Conservation (phyloP, 2,113 vertebrate species). For the Barbus barbus region DNA sequence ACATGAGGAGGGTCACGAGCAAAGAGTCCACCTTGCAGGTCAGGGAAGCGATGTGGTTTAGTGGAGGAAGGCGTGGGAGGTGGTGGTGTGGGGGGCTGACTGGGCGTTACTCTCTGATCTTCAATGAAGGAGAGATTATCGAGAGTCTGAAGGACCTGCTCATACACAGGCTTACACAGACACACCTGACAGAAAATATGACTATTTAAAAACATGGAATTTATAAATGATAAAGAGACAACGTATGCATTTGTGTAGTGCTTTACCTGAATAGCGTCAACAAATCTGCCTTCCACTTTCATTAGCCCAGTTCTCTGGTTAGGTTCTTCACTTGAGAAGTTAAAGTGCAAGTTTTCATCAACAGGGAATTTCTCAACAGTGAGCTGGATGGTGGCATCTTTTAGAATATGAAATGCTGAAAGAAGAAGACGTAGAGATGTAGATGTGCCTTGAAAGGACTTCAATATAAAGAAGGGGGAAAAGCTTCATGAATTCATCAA, state of each 20-base stretch:
- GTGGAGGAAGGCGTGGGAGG: slow-evolving; percentile 79
- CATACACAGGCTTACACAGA: slow-evolving; percentile 93
- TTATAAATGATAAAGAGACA: not conserved
- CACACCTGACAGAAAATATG: slow-evolving; percentile 80
- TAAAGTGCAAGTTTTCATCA: slow-evolving; percentile 75
- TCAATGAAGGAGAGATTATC: slow-evolving; percentile 92
- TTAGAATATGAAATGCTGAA: slow-evolving; percentile 94
- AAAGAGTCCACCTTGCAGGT: slow-evolving; percentile 82
- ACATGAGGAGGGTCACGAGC: slow-evolving; percentile 80
- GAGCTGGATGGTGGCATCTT: slow-evolving; percentile 94
- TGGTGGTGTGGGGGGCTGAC: slow-evolving; percentile 73
- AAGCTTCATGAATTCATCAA: not conserved
- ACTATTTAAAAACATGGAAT: slow-evolving; percentile 7
- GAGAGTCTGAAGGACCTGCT: slow-evolving; percentile 94
- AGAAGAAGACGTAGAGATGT: slow-evolving; percentile 25
- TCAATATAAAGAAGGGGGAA: not conserved
- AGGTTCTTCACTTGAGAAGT: slow-evolving; percentile 79
- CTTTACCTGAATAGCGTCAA: slow-evolving; percentile 90
- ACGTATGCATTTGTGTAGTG: not conserved
- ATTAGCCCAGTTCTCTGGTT: slow-evolving; percentile 81
- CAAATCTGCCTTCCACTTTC: slow-evolving; percentile 90
- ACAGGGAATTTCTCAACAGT: slow-evolving; percentile 87
- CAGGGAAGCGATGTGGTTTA: slow-evolving; percentile 75
- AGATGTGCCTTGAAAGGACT: not conserved
- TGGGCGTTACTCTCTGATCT: slow-evolving; percentile 73